Evolutionary conservation across 2,797 vertebrate genomes (phyloP).

Genomic region (Limosa lapponica): DNA sequence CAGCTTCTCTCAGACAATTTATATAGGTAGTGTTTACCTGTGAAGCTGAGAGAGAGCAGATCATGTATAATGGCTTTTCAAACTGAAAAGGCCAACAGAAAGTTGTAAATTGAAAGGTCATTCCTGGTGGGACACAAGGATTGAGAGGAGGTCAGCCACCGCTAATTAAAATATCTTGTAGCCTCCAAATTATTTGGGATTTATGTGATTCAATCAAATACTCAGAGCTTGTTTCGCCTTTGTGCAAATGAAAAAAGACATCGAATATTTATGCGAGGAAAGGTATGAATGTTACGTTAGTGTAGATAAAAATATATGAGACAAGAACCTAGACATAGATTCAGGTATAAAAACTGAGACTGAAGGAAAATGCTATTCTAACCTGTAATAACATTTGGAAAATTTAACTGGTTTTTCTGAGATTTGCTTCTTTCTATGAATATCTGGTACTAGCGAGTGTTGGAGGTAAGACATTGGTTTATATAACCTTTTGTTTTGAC

Average conservation of each 20-base stretch:
- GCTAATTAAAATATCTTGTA: conserved; percentile 52
- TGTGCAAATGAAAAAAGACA: not conserved
- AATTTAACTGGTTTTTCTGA: not conserved
- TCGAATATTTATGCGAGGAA: not conserved
- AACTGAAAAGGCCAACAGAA: conserved; percentile 70
- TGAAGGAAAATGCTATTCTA: not conserved
- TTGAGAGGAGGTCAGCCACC: conserved; percentile 38
- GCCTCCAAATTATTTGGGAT: conserved; percentile 6
- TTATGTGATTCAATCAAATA: not conserved
- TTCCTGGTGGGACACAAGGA: conserved; percentile 29
- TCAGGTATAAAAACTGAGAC: not conserved
- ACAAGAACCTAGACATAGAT: not conserved
- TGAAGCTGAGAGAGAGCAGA: conserved; percentile 39
- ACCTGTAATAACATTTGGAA: not conserved
- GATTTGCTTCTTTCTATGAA: not conserved
- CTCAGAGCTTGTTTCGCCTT: not conserved
- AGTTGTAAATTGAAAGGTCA: conserved; percentile 73
- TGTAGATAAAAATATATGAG: not conserved
- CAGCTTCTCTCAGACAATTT: conserved; percentile 15
- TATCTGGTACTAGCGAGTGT: not conserved
- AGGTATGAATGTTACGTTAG: not conserved
- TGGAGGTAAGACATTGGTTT: not conserved
- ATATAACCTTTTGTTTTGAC: not conserved
- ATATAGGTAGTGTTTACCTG: not conserved
- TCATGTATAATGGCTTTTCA: conserved; percentile 36